A percentile compares a stretch with the other conserved stretches of the same genome.
Conservation (phyloP, 2,797 vertebrate species). For the Sus cebifrons region DNA sequence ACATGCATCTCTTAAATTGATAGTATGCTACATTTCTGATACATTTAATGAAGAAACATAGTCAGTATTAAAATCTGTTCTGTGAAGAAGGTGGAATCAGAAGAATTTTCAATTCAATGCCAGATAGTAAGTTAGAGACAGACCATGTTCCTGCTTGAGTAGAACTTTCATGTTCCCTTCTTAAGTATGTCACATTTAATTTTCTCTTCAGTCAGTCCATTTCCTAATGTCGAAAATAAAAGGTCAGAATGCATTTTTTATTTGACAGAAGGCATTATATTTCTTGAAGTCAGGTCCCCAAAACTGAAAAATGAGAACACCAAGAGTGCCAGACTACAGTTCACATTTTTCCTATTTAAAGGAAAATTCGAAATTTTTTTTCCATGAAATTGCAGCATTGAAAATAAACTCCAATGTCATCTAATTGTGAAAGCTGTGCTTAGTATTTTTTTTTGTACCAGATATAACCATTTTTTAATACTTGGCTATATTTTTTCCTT, state of each 20-base stretch:
- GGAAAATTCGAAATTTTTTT: background rate
- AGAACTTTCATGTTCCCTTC: background rate
- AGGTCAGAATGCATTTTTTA: conserved; percentile 66
- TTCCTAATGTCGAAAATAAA: conserved; percentile 14
- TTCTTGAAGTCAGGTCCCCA: background rate
- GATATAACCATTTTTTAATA: too few species aligned
- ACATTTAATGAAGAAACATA: background rate
- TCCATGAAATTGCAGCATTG: background rate
- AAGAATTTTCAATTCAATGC: rapidly evolving
- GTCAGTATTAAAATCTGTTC: background rate
- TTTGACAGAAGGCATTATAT: conserved; percentile 29
- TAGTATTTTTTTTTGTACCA: too few species aligned
- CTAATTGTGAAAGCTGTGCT: background rate
- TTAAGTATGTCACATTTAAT: background rate
- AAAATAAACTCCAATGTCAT: background rate
- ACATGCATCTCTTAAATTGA: rapidly evolving
- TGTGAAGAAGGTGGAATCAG: background rate
- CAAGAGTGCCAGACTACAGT: background rate
- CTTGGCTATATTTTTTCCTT: too few species aligned
- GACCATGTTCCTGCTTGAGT: background rate
- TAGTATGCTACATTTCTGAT: background rate
- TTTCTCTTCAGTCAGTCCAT: background rate
- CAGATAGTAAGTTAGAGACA: rapidly evolving
- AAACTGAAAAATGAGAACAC: conserved; percentile 44
- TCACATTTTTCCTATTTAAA: background rate